Conservation (phyloP, 2,888 invertebrate species). For the Rapana venosa region DNA sequence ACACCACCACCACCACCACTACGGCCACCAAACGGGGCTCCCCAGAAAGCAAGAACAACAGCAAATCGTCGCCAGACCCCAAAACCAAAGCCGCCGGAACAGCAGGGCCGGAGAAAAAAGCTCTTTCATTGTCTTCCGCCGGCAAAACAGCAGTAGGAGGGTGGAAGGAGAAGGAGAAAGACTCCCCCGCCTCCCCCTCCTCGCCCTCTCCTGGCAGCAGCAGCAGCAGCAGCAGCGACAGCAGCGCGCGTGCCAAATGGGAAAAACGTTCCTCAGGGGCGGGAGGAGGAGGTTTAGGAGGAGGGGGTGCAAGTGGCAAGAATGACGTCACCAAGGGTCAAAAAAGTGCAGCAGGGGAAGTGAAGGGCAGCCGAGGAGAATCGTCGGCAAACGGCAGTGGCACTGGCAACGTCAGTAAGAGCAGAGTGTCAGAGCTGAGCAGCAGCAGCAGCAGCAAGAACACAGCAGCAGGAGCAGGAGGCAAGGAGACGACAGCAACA, state of each 20-base stretch:
- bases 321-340: conserved; percentile 42
- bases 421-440: conserved; percentile 24
- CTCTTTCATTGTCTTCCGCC: background rate
- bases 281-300: conserved; percentile 22
- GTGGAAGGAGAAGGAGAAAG: background rate
- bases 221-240: background rate
- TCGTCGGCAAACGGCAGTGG: conserved; percentile 23
- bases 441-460: background rate
- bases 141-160: background rate
- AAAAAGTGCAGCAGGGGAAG: conserved; percentile 21
- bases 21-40: background rate
- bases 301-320: conserved; percentile 10
- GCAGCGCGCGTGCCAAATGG: conserved; percentile 36
- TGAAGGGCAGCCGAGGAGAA: conserved; percentile 3
- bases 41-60: background rate
- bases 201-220: background rate
- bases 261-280: conserved; percentile 16
- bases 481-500: conserved; percentile 14
- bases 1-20: background rate
- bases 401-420: conserved; percentile 11
- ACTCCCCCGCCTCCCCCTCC: conserved; percentile 22
- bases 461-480: conserved; percentile 1
- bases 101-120: conserved; percentile 26
- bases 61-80: background rate
- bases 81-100: background rate